Evolutionary conservation across 2,797 vertebrate species (phyloP), one percentile per base, ranked within the genome.

Genomic region (Rhyacichthys aspro): DNA sequence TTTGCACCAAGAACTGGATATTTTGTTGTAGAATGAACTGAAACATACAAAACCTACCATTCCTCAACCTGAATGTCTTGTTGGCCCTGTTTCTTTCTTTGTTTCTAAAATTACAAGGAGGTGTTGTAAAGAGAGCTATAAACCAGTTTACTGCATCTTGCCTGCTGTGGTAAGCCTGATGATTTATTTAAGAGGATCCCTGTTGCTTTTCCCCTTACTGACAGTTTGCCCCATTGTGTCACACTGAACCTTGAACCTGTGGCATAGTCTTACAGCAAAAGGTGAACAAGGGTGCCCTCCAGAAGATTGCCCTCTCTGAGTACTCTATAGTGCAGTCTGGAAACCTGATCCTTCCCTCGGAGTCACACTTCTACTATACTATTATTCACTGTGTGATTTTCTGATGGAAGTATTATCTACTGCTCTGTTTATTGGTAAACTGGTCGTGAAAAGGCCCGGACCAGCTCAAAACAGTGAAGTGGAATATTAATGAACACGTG

Each of bases 321-420:
- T 55, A 70, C 69, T 88, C 92, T 52, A 92, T 72, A 0, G 89
- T 92, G 33, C 86, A 87, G 37, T 95, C 90, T 1, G 92, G 90
- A 79, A 94, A 94, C 55, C 90, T 16, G 7, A 88, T 91, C 82
- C 94, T 90, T 70, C 89, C 91, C 34, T 90, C 59, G 0, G 92
- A 91, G 74, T 91, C 81, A 73, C 86, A 71, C 59, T 90, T 28
- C 4, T 6, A 28, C 4, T 6, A 23, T 23, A 28, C 23, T 28
- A 28, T 28, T 28, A 28, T 28, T 28, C 23, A 28, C 23, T 28
- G 2, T 28, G 7, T 28, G 23, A 28, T n/a, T n/a, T n/a, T n/a
- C 23, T 5, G 23, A 4, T 28, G 3, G 23, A 28, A 28, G 23
- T 28, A 6, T 28, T 5, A 1, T 28, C 23, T 28, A 6, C 23